phyloP scores from a whole-genome alignment of 2,888 invertebrate genomes.

The Laothoe populi region DNA sequence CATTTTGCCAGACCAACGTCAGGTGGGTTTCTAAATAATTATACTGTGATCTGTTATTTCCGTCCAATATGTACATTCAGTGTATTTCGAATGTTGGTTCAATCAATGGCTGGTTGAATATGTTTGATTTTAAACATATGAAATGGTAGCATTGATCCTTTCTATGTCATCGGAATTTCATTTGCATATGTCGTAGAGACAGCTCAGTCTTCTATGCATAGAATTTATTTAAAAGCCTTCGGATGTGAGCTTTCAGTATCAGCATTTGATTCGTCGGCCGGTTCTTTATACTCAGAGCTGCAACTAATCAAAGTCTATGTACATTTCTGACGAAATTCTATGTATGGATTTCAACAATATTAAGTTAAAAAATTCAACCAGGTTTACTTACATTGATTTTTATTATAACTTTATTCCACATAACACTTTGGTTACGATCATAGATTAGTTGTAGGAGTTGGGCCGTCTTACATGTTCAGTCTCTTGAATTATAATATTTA shows the following conservation, averaged over 20 bases:
- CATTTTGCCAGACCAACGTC: background rate
- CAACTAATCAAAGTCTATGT: conserved; percentile 4
- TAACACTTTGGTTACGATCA: too few species aligned
- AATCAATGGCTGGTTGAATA: background rate
- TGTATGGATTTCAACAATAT: background rate
- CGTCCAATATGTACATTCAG: background rate
- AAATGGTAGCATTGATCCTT: conserved; percentile 1
- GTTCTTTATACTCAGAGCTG: background rate
- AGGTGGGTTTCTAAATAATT: background rate
- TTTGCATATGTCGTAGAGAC: conserved; percentile 1
- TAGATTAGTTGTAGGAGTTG: too few species aligned
- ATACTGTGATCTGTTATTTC: background rate
- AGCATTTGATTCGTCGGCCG: conserved; percentile 61
- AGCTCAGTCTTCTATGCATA: conserved; percentile 44
- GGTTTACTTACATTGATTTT: too few species aligned
- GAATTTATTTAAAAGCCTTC: conserved; percentile 68
- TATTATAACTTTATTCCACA: too few species aligned
- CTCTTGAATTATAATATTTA: too few species aligned
- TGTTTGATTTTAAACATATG: background rate
- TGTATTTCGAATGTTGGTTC: background rate
- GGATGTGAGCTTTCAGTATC: conserved; percentile 54
- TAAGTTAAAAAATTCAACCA: background rate
- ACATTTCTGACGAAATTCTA: background rate
- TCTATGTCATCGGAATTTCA: background rate
- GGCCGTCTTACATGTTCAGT: too few species aligned